Percentiles rank a stretch among this genome's conserved stretches.
These are phyloP conservation scores for Hoplodrina ambigua DNA, from an alignment of 2,888 invertebrate genomes.

Conservation along the genomic window DNA sequence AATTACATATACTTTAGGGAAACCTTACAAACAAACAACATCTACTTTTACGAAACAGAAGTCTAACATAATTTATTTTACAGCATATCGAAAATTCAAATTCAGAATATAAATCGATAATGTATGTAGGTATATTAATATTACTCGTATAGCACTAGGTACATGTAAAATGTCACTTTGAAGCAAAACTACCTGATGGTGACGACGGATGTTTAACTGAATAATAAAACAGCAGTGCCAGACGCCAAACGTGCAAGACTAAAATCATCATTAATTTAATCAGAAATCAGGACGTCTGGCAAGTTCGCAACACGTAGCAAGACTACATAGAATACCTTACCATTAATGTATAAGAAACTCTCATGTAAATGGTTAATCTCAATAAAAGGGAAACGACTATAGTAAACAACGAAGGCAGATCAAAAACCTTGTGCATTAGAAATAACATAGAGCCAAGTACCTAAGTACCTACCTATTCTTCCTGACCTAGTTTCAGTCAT, in stretches of 20 bases:
- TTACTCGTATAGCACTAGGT: slow-evolving; percentile 5
- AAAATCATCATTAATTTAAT: slow-evolving; percentile 33
- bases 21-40: slow-evolving; percentile 9
- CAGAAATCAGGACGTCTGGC: slow-evolving; percentile 18
- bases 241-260: slow-evolving; percentile 14
- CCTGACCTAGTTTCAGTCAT: background rate
- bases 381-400: background rate
- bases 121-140: background rate
- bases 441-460: background rate
- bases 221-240: slow-evolving; percentile 24
- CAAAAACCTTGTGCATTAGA: slow-evolving; percentile 1
- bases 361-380: background rate
- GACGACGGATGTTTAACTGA: slow-evolving; percentile 1
- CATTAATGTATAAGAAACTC: background rate
- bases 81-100: background rate
- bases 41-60: background rate
- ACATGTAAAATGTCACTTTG: slow-evolving; percentile 1
- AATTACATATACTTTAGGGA: slow-evolving; percentile 1
- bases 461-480: background rate
- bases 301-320: slow-evolving; percentile 8
- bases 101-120: background rate
- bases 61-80: background rate
- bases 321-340: slow-evolving; percentile 3
- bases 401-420: background rate
- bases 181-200: background rate